Evolutionary conservation across 1,140 invertebrate genomes (phyloP), one percentile per base, ranked within the genome.

Genomic region (Muscidifurax raptorellus): DNA sequence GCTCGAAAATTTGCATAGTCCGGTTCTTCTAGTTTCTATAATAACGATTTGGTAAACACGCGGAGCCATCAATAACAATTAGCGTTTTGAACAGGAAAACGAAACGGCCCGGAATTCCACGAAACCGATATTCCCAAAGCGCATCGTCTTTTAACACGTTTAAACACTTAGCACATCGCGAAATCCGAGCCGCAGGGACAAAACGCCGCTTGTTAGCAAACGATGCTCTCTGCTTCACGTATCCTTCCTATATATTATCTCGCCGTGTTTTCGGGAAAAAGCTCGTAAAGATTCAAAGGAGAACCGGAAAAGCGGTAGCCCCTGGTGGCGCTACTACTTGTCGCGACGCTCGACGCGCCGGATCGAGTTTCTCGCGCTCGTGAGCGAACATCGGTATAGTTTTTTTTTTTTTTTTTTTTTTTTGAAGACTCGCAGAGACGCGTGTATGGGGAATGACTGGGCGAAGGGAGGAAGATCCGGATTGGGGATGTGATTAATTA

Each of bases 121-220:
- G 52, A 22, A 59, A 40, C 6, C 36, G 7, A 40, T 9, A 40
- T 40, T 0, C 36, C 36, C 36, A 9, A 13, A 59, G 52, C 52
- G 52, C 52, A 59, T 22, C 52, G 18, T n/a, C 52, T 59, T n/a
- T 22, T n/a, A 40, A 74, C 71, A 40, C 71, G 32, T 40, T 74
- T 40, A 27, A 47, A 76, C 74, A 28, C 74, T 76, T 52, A 52
- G 40, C 74, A 30, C 10, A 28, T 25, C 6, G n/a, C 47, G 79
- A 72, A 81, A 81, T 81, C 40, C 25, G 79, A 81, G 27, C 66
- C 66, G 66, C 66, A 7, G 32, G 6, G 69, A 81, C 79, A 72
- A 81, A 81, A 30, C 47, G 32, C 28, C 30, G 80, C 69, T 82
- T 72, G 80, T 81, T 81, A 40, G 69, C 27, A 44, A 67, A 36